These are phyloP conservation scores for Muscicapa striata DNA, from an alignment of 2,797 vertebrate species.

Conservation along the genomic window DNA sequence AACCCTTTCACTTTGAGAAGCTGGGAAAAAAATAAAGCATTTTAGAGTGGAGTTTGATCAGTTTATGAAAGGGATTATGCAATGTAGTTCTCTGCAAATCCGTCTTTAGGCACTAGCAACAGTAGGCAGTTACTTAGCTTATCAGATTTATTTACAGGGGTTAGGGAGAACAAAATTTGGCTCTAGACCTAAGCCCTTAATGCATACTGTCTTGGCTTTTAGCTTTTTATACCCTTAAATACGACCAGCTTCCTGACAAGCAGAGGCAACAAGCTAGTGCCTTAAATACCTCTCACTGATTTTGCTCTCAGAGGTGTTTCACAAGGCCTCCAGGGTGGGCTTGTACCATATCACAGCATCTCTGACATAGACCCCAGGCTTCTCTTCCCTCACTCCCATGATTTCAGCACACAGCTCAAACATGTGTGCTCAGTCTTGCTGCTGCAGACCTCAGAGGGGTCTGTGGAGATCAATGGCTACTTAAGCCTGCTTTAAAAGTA, in stretches of 20 bases:
- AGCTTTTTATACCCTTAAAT: not conserved
- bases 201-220: not conserved
- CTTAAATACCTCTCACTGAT: not conserved
- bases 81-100: not conserved
- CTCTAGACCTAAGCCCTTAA: not conserved
- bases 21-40: not conserved
- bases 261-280: not conserved
- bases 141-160: not conserved
- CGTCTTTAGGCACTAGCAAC: not conserved
- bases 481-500: not conserved
- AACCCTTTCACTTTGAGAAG: not conserved
- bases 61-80: not conserved
- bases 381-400: not conserved
- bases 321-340: not conserved
- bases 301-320: not conserved
- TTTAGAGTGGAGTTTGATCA: not conserved
- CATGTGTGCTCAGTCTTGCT: not conserved
- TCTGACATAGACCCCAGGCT: not conserved
- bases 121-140: not conserved
- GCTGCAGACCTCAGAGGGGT: not conserved
- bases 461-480: not conserved
- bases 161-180: not conserved
- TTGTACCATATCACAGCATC: not conserved
- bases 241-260: not conserved
- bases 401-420: fast-evolving